Evolutionary conservation across 2,888 invertebrate genomes (phyloP).

Genomic region (Hanleya hanleyi): DNA sequence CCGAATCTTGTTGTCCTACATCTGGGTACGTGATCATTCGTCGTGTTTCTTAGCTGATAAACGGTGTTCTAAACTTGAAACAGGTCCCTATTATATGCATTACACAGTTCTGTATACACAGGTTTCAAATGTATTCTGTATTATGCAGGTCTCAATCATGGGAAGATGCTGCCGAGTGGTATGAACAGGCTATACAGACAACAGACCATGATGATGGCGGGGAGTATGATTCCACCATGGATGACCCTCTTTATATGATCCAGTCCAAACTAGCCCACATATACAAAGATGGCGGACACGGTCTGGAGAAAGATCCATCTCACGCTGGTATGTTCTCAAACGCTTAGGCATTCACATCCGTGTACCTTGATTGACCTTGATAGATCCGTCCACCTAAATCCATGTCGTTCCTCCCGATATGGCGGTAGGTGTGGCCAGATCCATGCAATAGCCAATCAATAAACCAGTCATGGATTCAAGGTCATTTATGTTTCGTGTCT

Average conservation of each 20-base stretch:
- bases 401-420: too few relatives aligned
- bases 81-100: too few relatives aligned
- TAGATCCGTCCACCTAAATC: too few relatives aligned
- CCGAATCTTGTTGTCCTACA: too few relatives aligned
- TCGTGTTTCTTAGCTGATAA: too few relatives aligned
- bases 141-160: conserved; percentile 67
- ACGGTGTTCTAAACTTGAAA: too few relatives aligned
- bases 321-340: conserved; percentile 69
- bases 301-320: conserved; percentile 73
- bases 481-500: too few relatives aligned
- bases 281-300: conserved; percentile 74
- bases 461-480: too few relatives aligned
- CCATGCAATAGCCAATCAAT: too few relatives aligned
- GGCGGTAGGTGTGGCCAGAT: not conserved
- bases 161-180: conserved; percentile 74
- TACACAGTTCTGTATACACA: not conserved
- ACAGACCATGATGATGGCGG: conserved; percentile 69
- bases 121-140: not conserved
- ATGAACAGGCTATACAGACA: conserved; percentile 71
- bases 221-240: conserved; percentile 69
- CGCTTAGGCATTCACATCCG: too few relatives aligned
- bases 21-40: too few relatives aligned
- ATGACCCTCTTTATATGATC: conserved; percentile 74
- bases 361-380: too few relatives aligned
- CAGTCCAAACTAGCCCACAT: conserved; percentile 75